phyloP scores from a whole-genome alignment of 1,140 invertebrate genomes.

The Alviniconcha marisindica region DNA sequence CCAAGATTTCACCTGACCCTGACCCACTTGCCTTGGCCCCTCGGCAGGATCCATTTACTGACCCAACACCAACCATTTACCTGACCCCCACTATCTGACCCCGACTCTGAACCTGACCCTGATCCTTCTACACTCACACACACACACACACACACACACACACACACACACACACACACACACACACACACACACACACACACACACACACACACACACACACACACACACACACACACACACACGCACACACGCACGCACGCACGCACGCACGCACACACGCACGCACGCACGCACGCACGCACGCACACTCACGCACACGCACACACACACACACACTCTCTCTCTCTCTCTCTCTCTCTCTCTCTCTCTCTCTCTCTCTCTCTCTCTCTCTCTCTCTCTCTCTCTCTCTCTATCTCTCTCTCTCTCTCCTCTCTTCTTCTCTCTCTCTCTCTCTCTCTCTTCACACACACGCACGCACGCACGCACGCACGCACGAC shows the following conservation, averaged over 20 bases:
- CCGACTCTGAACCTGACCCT: too few relatives aligned
- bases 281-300: background rate
- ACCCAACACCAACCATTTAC: too few relatives aligned
- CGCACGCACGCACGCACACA: background rate
- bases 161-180: slow-evolving; percentile 5
- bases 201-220: background rate
- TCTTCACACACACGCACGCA: background rate
- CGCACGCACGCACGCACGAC: background rate
- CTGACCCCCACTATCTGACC: too few relatives aligned
- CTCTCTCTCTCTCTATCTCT: background rate
- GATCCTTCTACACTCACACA: too few relatives aligned
- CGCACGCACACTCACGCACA: background rate
- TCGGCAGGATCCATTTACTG: too few relatives aligned
- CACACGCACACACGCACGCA: background rate
- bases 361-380: background rate
- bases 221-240: background rate
- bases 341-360: background rate
- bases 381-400: background rate
- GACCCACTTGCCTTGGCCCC: too few relatives aligned
- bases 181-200: slow-evolving; percentile 1
- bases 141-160: too few relatives aligned
- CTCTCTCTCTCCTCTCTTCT: slow-evolving; percentile 16
- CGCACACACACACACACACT: background rate
- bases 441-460: slow-evolving; percentile 17
- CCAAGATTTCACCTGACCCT: too few relatives aligned